Base-by-base conservation (phyloP, 2,888 invertebrate species). In the Herminia tarsipennalis region DNA sequence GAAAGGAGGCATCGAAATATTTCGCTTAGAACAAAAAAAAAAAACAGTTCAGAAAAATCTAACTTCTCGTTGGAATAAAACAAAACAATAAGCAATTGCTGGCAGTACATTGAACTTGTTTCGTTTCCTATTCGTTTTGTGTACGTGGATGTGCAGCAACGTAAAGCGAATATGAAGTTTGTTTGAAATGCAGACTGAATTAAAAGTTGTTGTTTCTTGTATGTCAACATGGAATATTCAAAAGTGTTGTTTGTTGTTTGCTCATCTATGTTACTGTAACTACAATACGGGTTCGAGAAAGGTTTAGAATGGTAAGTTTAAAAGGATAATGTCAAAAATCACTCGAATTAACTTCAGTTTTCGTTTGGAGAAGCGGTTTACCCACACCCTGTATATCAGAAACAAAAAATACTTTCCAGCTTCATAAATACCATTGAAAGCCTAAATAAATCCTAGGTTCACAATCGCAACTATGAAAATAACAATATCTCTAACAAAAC, bases 401-500 rank as follows among this genome's bases (percentile, higher is more conserved):
- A 3, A 2, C 6, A 2, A 2, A 13, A 0, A 35, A 6, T 12
- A 17, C 6, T 25, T 25, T 9, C 6, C 16, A 5, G 1, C 9
- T n/a, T 13, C 6, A 2, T 10, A 21, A 1, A 9, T 9, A 21
- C 21, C 21, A 9, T 38, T n/a, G 28, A 34, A 33, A 18, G 12
- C 13, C 5, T 21, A 13, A 24, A 17, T 10, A 27, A 37, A 12
- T 21, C 20, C 20, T 37, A 25, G 29, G 28, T 24, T 12, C 6
- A 35, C 32, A 41, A 37, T 41, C 0, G 25, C n/a, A 50, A 55
- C 34, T 9, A 32, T 20, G 20, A 34, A 21, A 48, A 38, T 30
- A 33, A 32, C 17, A 33, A 54, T 38, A 36, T 51, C 22, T 22
- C 13, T 4, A 17, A 40, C 14, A 10, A 38, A 47, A 61, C 61